These are phyloP conservation scores for Hippocampus mohnikei DNA, from an alignment of 2,113 vertebrate genomes.

Conservation along the genomic window DNA sequence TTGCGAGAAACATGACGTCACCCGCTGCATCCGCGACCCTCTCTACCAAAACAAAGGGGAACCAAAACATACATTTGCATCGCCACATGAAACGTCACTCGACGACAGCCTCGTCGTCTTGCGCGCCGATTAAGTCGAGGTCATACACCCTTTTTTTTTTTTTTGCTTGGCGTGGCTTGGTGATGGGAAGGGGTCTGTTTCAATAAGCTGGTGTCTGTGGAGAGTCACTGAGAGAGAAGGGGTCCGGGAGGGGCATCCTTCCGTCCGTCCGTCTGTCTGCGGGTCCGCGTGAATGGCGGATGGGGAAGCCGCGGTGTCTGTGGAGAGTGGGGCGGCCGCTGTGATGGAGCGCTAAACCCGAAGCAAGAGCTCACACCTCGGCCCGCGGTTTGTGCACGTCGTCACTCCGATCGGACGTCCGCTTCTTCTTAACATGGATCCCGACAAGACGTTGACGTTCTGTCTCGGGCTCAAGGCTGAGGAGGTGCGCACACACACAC, in stretches of 20 bases:
- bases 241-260: constrained; percentile 48
- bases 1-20: constrained; percentile 64
- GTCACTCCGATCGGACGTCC: constrained; percentile 29
- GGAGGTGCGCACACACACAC: constrained; percentile 53
- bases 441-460: constrained; percentile 70
- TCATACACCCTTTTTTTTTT: background rate
- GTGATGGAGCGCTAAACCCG: constrained; percentile 43
- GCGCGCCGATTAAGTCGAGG: background rate
- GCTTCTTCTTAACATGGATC: constrained; percentile 58
- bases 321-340: constrained; percentile 54
- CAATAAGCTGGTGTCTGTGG: background rate
- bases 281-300: constrained; percentile 57
- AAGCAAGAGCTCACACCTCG: constrained; percentile 18
- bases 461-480: constrained; percentile 63
- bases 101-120: background rate
- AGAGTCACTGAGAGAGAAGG: constrained; percentile 8
- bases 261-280: constrained; percentile 22
- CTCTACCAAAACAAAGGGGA: constrained; percentile 29
- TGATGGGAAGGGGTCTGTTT: background rate
- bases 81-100: constrained; percentile 15
- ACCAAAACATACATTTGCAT: constrained; percentile 10
- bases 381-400: background rate
- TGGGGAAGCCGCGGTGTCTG: constrained; percentile 43
- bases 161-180: background rate
- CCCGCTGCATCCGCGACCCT: constrained; percentile 26